Conservation (phyloP, 1,140 invertebrate genomes). For the Atopsyche davidsoni region DNA sequence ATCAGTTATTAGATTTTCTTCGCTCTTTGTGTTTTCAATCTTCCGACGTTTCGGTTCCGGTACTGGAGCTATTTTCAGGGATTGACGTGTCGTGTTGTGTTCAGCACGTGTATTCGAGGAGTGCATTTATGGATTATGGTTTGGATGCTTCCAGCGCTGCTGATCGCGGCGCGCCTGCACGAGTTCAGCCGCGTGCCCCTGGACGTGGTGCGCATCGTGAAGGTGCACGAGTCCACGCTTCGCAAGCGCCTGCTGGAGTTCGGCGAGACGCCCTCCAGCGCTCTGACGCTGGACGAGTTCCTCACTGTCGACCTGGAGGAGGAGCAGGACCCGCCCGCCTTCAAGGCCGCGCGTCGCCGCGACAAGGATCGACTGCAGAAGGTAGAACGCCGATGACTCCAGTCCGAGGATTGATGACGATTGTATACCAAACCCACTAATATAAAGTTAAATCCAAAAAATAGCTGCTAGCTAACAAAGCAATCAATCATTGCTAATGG, state of each 20-base stretch:
- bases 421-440: no score
- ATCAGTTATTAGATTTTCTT: no score
- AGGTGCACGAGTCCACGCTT: constrained; percentile 91
- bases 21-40: no score
- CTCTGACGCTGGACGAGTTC: constrained; percentile 92
- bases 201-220: constrained; percentile 92
- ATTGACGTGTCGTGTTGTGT: no score
- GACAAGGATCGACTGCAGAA: constrained; percentile 74
- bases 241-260: constrained; percentile 92
- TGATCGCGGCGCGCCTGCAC: constrained; percentile 90
- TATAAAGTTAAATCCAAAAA: no score
- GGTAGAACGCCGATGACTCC: constrained; percentile 40
- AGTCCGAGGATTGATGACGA: no score
- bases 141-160: constrained; percentile 64
- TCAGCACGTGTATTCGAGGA: no score
- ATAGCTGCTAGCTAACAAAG: no score
- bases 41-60: no score
- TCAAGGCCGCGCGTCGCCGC: constrained; percentile 81
- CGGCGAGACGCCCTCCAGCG: constrained; percentile 87
- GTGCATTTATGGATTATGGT: no score
- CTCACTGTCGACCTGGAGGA: constrained; percentile 95
- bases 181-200: constrained; percentile 81
- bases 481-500: no score
- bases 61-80: no score
- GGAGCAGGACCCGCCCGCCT: constrained; percentile 93